These are phyloP conservation scores for Stenurella melanura DNA, from an alignment of 2,888 invertebrate species.

Conservation along the genomic window DNA sequence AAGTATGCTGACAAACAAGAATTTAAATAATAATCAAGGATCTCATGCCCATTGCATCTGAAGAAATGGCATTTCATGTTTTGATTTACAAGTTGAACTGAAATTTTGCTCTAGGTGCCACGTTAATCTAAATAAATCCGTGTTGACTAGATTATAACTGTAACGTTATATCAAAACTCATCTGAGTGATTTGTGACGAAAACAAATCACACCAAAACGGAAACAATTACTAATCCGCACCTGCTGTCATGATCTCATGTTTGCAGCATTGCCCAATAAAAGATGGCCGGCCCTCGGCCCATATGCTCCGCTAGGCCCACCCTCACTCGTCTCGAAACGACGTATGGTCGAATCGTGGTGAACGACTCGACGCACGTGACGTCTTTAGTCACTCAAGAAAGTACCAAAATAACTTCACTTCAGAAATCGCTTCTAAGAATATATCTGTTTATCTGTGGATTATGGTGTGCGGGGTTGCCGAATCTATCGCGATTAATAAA, in stretches of 20 bases:
- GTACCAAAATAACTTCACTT: constrained; percentile 25
- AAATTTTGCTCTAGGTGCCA: too few relatives aligned
- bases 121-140: too few relatives aligned
- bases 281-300: constrained; percentile 29
- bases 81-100: too few relatives aligned
- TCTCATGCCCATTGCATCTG: too few relatives aligned
- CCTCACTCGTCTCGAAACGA: constrained; percentile 7
- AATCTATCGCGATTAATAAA: not conserved
- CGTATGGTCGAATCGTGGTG: constrained; percentile 1
- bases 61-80: too few relatives aligned
- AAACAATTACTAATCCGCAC: not conserved
- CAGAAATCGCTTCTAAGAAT: constrained; percentile 27
- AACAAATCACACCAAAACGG: not conserved
- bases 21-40: too few relatives aligned
- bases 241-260: constrained; percentile 5
- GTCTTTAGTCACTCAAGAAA: not conserved
- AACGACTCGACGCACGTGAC: constrained; percentile 25
- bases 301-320: constrained; percentile 10
- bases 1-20: too few relatives aligned
- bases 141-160: too few relatives aligned
- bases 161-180: too few relatives aligned
- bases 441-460: constrained; percentile 28
- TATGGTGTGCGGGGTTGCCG: constrained; percentile 21
- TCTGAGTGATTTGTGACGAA: not conserved
- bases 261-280: constrained; percentile 26